Evolutionary conservation across 92 coral and sea anemone species (phyloP).

Genomic region (Actinostola sp.): DNA sequence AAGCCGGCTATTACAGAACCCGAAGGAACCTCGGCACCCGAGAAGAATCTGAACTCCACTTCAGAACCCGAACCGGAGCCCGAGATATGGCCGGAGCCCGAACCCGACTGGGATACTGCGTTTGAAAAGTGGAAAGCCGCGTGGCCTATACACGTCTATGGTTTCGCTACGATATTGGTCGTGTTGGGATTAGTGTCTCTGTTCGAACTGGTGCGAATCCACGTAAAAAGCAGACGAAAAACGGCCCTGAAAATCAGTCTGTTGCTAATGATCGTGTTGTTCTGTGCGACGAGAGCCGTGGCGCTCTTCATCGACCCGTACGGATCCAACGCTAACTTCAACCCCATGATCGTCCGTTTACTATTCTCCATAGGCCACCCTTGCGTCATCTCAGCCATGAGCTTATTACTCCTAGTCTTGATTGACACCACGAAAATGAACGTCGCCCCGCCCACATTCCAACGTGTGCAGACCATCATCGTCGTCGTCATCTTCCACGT

Average conservation of each 20-base stretch:
- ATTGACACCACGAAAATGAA: slow-evolving; percentile 96
- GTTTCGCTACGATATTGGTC: slow-evolving; percentile 67
- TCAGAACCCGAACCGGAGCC: slow-evolving; percentile 77
- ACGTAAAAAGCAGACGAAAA: slow-evolving; percentile 47
- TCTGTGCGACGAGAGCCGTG: slow-evolving; percentile 77
- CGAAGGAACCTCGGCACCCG: slow-evolving; percentile 34
- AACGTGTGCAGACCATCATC: slow-evolving; percentile 67
- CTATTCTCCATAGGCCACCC: slow-evolving; percentile 92
- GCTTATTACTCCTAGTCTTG: slow-evolving; percentile 84
- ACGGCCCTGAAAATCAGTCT: slow-evolving; percentile 75
- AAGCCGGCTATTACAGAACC: slow-evolving; percentile 23
- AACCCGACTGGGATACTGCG: slow-evolving; percentile 91
- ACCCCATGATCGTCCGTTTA: slow-evolving; percentile 53
- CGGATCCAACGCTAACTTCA: slow-evolving; percentile 59
- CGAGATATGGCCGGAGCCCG: slow-evolving; percentile 95
- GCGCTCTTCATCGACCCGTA: slow-evolving; percentile 76
- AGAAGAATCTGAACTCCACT: slow-evolving; percentile 21
- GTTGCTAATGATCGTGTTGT: slow-evolving; percentile 61
- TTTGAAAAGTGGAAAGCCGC: slow-evolving; percentile 74
- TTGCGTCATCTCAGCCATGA: slow-evolving; percentile 81
- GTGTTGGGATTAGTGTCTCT: slow-evolving; percentile 56
- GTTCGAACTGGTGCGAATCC: slow-evolving; percentile 64
- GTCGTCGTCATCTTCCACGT: slow-evolving; percentile 77
- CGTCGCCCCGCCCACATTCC: slow-evolving; percentile 92
- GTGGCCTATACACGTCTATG: slow-evolving; percentile 90